Evolutionary conservation across 2,888 invertebrate genomes (phyloP).

Genomic region (Nineta flava): DNA sequence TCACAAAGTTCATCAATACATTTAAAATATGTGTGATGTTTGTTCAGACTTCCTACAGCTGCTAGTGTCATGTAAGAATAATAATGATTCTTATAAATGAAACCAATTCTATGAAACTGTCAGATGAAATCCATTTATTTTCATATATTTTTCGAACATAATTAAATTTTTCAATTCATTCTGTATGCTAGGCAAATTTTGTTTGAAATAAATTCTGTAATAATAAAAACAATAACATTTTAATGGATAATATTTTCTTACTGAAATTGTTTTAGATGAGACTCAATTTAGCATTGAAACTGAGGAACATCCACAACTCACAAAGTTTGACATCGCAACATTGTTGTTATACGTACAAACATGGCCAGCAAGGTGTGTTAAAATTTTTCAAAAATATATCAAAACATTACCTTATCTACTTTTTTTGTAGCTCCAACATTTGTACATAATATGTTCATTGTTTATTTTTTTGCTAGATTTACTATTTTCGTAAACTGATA

Average conservation of each 20-base stretch:
- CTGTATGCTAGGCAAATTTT: no score
- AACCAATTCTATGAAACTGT: conserved; percentile 1
- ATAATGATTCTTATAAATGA: conserved; percentile 10
- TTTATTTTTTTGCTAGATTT: no score
- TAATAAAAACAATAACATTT: no score
- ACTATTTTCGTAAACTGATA: no score
- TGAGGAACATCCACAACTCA: conserved; percentile 56
- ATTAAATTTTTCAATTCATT: no score
- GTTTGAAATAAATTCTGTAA: no score
- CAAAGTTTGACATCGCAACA: conserved; percentile 66
- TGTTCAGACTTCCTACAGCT: conserved; percentile 88
- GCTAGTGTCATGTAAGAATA: conserved; percentile 63
- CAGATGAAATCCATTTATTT: not conserved
- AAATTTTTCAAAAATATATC: conserved; percentile 1
- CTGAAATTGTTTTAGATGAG: conserved; percentile 46
- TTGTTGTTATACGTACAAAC: conserved; percentile 73
- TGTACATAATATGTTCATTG: no score
- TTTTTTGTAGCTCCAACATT: not conserved
- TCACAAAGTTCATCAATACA: not conserved
- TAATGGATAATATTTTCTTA: no score
- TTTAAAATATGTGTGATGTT: conserved; percentile 71
- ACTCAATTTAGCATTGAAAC: conserved; percentile 61
- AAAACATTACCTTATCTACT: not conserved
- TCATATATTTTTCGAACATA: no score
- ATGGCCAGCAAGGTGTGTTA: conserved; percentile 69